These are phyloP conservation scores for Protobothrops flavoviridis DNA, from an alignment of 2,113 vertebrate genomes.

Conservation along the genomic window DNA sequence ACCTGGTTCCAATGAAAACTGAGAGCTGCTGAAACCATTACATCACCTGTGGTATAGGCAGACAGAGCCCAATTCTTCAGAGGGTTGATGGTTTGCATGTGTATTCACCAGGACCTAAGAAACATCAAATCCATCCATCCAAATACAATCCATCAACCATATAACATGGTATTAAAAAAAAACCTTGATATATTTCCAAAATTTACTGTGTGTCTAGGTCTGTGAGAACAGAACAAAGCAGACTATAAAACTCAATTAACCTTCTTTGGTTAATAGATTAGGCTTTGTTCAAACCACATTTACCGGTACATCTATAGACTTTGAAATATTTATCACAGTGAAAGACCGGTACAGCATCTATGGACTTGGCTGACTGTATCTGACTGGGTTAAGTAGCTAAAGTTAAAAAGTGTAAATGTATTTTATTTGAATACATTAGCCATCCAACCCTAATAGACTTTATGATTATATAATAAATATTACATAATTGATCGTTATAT, in stretches of 20 bases:
- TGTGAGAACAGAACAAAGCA: neutral
- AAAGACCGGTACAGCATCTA: neutral
- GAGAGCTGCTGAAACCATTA: too few relatives aligned
- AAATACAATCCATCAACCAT: neutral
- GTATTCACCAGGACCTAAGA: neutral
- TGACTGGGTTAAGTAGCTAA: neutral
- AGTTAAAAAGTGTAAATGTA: neutral
- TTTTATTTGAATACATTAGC: neutral
- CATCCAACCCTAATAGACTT: too few relatives aligned
- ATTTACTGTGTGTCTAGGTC: neutral
- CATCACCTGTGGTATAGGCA: too few relatives aligned
- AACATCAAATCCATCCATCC: neutral
- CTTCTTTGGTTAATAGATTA: neutral
- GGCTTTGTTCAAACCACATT: neutral
- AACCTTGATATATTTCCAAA: too few relatives aligned
- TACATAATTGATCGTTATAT: neutral
- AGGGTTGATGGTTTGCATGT: neutral
- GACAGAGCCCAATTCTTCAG: neutral
- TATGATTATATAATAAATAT: neutral
- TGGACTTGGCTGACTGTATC: neutral
- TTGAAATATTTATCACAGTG: neutral
- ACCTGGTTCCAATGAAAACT: too few relatives aligned
- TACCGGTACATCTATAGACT: neutral
- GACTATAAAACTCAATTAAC: neutral
- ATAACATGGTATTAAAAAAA: neutral